Evolutionary conservation across 53 echinoderm and acorn worm species (phyloP).

Genomic region (Patiria pectinifera): DNA sequence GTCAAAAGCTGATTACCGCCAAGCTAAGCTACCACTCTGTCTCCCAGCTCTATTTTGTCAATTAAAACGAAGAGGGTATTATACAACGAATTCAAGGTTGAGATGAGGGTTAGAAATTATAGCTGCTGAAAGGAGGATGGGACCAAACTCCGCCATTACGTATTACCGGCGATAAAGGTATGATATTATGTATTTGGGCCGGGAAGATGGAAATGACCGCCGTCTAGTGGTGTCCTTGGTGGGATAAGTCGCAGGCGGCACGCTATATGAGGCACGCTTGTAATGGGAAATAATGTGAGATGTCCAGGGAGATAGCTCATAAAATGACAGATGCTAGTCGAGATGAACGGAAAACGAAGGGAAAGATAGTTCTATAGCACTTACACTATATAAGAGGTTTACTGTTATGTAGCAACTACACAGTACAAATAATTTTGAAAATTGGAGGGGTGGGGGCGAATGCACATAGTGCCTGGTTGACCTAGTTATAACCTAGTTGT

Average conservation of each 20-base stretch:
- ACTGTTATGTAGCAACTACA: no score
- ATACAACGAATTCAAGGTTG: conserved; percentile 50
- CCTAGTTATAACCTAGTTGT: no score
- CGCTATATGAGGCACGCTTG: not conserved
- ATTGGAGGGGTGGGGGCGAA: no score
- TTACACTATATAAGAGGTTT: not conserved
- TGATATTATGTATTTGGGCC: conserved; percentile 57
- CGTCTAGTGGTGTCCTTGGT: conserved; percentile 1
- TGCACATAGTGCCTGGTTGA: no score
- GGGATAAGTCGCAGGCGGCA: conserved; percentile 15
- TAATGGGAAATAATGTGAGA: not conserved
- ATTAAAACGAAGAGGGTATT: conserved; percentile 64
- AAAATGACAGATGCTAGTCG: not conserved
- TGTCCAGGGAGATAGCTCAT: not conserved
- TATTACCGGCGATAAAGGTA: conserved; percentile 25
- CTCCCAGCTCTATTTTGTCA: conserved; percentile 23
- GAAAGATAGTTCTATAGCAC: not conserved
- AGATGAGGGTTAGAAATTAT: not conserved
- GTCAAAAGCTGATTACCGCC: conserved; percentile 57
- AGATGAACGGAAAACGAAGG: not conserved
- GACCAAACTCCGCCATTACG: conserved; percentile 16
- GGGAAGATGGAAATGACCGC: not conserved
- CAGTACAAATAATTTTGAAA: no score
- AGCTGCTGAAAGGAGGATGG: not conserved
- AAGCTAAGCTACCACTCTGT: not conserved